Percentiles rank a stretch among this genome's conserved stretches.
phyloP scores from a whole-genome alignment of 2,113 vertebrate genomes.

The Cynopterus brachyotis region DNA sequence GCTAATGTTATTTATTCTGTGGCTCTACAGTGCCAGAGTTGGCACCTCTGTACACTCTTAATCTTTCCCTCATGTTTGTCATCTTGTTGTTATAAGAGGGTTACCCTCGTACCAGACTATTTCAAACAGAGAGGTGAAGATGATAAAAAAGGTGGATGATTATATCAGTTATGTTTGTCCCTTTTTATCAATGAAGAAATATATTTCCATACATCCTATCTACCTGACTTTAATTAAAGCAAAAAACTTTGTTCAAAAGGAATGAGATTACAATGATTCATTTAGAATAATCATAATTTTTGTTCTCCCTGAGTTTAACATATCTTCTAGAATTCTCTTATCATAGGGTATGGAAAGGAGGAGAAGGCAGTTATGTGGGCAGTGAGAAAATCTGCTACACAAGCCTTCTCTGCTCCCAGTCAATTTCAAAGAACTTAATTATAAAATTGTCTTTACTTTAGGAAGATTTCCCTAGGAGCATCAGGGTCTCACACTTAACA shows the following conservation, averaged over 20 bases:
- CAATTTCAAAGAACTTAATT: neutral
- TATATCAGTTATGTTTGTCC: neutral
- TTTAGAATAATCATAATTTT: neutral
- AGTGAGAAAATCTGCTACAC: neutral
- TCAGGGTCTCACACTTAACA: neutral
- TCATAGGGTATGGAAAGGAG: neutral
- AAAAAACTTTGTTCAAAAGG: neutral
- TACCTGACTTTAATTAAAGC: neutral
- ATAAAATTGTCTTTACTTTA: neutral
- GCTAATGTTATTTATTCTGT: neutral
- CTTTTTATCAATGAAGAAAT: neutral
- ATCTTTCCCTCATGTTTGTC: neutral
- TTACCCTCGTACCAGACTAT: neutral
- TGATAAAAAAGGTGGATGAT: neutral
- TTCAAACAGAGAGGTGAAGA: neutral
- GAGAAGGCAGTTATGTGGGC: neutral
- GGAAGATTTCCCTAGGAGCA: neutral
- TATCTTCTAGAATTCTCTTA: neutral
- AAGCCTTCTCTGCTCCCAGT: neutral
- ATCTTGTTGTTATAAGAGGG: neutral
- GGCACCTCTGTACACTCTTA: neutral
- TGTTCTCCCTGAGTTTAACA: neutral
- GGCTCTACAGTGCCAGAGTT: accelerated
- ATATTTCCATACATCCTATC: neutral
- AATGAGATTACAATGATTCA: neutral